Evolutionary conservation across 2,113 vertebrate genomes (phyloP).

Genomic region (Potamarius usumacintae): DNA sequence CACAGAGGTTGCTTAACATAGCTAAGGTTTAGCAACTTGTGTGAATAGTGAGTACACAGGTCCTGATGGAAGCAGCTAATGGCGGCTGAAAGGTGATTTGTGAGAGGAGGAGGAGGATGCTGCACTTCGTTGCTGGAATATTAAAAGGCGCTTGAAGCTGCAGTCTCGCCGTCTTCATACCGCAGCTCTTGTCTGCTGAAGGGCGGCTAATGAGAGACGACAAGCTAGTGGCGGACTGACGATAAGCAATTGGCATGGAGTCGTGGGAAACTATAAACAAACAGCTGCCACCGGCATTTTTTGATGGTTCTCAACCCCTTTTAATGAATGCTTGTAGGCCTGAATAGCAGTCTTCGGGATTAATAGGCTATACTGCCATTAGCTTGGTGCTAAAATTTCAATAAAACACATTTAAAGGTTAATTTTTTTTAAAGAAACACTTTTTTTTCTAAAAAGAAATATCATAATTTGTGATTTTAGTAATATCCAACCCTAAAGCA

Average conservation of each 20-base stretch:
- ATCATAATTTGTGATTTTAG: not conserved
- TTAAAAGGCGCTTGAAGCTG: slow-evolving; percentile 32
- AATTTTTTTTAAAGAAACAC: not conserved
- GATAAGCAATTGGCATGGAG: slow-evolving; percentile 74
- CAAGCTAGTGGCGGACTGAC: slow-evolving; percentile 73
- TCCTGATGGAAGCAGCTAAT: not conserved
- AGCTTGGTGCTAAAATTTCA: not conserved
- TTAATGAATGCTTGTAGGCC: slow-evolving; percentile 71
- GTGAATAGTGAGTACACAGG: not conserved
- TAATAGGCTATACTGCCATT: slow-evolving; percentile 62
- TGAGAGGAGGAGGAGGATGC: slow-evolving; percentile 28
- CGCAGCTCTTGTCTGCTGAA: slow-evolving; percentile 63
- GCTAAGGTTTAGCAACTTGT: not conserved
- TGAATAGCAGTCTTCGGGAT: slow-evolving; percentile 59
- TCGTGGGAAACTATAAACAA: slow-evolving; percentile 82
- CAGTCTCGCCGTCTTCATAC: slow-evolving; percentile 38
- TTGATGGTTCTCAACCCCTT: slow-evolving; percentile 63
- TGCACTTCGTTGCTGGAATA: slow-evolving; percentile 25
- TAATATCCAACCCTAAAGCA: not conserved
- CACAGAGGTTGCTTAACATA: not conserved
- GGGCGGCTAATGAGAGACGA: slow-evolving; percentile 74
- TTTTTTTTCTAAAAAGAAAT: not conserved
- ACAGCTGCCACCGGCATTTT: slow-evolving; percentile 76
- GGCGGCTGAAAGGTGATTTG: slow-evolving; percentile 26
- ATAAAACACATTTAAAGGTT: slow-evolving; percentile 2